A percentile compares a stretch with the other conserved stretches of the same genome.
Evolutionary conservation across 2,113 vertebrate genomes (phyloP).

Genomic region (Etheostoma cragini): DNA sequence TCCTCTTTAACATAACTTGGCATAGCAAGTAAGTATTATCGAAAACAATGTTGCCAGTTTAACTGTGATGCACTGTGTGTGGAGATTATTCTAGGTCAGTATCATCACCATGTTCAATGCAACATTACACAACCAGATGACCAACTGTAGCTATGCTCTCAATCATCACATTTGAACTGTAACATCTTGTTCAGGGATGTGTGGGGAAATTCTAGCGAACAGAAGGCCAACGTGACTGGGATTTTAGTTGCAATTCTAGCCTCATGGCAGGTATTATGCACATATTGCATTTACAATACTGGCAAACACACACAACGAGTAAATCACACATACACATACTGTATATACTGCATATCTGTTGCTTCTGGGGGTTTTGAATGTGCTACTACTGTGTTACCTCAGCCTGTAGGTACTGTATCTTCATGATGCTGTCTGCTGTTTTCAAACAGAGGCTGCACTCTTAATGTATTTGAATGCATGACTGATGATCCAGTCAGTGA

Average conservation of each 20-base stretch:
- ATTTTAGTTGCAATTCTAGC: background rate
- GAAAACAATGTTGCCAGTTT: background rate
- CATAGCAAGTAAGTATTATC: background rate
- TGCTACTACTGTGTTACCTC: slow-evolving; percentile 21
- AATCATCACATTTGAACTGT: background rate
- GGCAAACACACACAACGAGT: background rate
- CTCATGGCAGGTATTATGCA: background rate
- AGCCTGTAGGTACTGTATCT: slow-evolving; percentile 26
- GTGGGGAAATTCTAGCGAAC: background rate
- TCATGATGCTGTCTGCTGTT: slow-evolving; percentile 28
- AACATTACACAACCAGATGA: background rate
- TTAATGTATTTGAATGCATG: slow-evolving; percentile 63
- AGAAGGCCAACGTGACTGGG: background rate
- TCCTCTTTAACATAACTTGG: background rate
- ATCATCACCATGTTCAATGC: background rate
- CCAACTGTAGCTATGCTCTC: background rate
- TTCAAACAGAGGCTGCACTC: slow-evolving; percentile 46
- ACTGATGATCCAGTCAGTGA: slow-evolving; percentile 67
- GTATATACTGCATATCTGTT: background rate
- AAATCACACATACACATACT: background rate
- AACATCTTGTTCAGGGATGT: background rate
- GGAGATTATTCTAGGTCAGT: background rate
- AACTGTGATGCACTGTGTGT: background rate
- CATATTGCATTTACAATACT: background rate
- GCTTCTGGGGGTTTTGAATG: slow-evolving; percentile 6